Percentiles rank a stretch among this genome's conserved stretches.
Conservation (phyloP, 2,797 vertebrate species). For the Eremophila alpestris region DNA sequence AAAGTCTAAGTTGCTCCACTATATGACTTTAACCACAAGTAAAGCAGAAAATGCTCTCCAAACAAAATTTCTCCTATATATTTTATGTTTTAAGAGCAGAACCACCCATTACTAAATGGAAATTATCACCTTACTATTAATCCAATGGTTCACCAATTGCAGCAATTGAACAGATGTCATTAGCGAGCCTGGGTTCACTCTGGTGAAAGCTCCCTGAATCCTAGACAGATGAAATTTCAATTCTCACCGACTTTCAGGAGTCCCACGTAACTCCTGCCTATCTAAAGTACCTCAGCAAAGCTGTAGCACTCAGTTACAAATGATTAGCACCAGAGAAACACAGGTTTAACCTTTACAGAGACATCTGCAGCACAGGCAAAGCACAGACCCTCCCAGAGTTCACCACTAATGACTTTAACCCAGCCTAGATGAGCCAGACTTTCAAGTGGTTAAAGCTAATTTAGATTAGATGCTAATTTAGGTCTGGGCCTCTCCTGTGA, state of each 20-base stretch:
- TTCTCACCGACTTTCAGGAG: background rate
- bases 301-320: background rate
- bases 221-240: background rate
- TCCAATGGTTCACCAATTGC: background rate
- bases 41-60: background rate
- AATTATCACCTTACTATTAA: background rate
- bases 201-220: background rate
- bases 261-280: accelerated
- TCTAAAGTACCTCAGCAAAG: background rate
- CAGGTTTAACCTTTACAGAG: background rate
- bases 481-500: constrained; percentile 1
- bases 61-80: background rate
- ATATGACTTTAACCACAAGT: background rate
- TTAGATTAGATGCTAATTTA: constrained; percentile 36
- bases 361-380: background rate
- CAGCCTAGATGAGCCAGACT: background rate
- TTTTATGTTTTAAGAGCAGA: background rate
- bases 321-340: background rate
- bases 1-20: background rate
- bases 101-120: background rate
- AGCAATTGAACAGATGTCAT: background rate
- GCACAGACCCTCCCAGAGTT: background rate
- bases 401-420: background rate
- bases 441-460: background rate
- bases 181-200: background rate